Evolutionary conservation across 2,888 invertebrate genomes (phyloP).

Genomic region (Seladonia tumulorum): DNA sequence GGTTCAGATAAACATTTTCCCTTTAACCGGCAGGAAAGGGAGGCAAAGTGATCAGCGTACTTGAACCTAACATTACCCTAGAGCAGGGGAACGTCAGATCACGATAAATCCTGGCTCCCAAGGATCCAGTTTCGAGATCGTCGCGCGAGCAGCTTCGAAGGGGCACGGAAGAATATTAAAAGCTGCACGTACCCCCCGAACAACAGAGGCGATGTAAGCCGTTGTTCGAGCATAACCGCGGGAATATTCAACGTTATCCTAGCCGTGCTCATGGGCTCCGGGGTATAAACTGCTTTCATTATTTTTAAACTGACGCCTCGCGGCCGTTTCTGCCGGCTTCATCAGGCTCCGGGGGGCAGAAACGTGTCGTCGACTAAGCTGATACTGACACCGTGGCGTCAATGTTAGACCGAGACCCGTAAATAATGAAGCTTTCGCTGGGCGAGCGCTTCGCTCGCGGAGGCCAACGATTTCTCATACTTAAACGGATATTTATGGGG

Average conservation of each 20-base stretch:
- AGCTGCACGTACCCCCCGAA: not conserved
- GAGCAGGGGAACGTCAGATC: not conserved
- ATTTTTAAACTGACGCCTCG: constrained; percentile 40
- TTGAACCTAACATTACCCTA: not conserved
- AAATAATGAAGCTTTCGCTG: constrained; percentile 36
- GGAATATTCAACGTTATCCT: constrained; percentile 35
- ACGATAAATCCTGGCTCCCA: not conserved
- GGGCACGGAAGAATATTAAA: constrained; percentile 3
- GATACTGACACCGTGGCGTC: constrained; percentile 21
- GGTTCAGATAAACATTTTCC: not conserved
- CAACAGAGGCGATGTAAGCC: constrained; percentile 1
- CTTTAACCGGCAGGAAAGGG: not conserved
- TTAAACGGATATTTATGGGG: constrained; percentile 24
- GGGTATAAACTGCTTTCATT: constrained; percentile 35
- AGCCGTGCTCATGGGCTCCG: not conserved
- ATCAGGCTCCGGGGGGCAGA: constrained; percentile 14
- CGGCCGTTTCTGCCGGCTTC: constrained; percentile 32
- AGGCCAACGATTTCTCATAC: not conserved
- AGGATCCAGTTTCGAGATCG: not conserved
- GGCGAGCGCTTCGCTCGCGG: not conserved
- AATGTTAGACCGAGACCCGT: constrained; percentile 8
- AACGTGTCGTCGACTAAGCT: constrained; percentile 20
- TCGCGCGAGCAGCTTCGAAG: not conserved
- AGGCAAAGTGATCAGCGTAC: not conserved
- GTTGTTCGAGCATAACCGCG: constrained; percentile 1